These are phyloP conservation scores for Pseudococcus longispinus DNA, from an alignment of 2,888 invertebrate species.

Conservation along the genomic window DNA sequence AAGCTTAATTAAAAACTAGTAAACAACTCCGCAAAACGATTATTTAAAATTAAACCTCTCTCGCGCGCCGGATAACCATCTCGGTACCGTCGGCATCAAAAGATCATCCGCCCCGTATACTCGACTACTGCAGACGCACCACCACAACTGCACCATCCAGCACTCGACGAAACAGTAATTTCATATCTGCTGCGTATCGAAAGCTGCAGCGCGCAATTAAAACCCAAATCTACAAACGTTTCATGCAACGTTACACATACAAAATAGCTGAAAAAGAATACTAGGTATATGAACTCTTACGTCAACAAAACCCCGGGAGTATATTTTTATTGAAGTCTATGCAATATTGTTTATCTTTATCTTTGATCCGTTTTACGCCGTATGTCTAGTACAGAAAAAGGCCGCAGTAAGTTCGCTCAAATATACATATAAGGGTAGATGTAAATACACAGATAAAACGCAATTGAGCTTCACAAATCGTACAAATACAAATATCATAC, in stretches of 20 bases:
- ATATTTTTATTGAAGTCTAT: conserved; percentile 35
- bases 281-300: neutral
- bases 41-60: conserved; percentile 8
- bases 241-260: conserved; percentile 21
- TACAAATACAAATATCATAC: conserved; percentile 38
- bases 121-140: neutral
- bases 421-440: conserved; percentile 32
- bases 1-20: conserved; percentile 17
- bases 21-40: conserved; percentile 18
- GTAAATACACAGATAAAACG: conserved; percentile 35
- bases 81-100: conserved; percentile 26
- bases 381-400: neutral
- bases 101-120: neutral
- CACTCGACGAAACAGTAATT: neutral
- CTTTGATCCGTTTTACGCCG: conserved; percentile 33
- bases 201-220: neutral
- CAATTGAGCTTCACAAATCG: conserved; percentile 39
- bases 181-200: conserved; percentile 9
- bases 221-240: conserved; percentile 29
- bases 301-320: conserved; percentile 20
- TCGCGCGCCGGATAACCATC: neutral
- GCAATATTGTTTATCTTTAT: conserved; percentile 36
- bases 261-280: conserved; percentile 16
- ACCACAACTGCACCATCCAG: neutral
- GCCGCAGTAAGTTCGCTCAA: neutral